Conservation (phyloP, 2,113 vertebrate genomes). For the Clinocottus analis region DNA sequence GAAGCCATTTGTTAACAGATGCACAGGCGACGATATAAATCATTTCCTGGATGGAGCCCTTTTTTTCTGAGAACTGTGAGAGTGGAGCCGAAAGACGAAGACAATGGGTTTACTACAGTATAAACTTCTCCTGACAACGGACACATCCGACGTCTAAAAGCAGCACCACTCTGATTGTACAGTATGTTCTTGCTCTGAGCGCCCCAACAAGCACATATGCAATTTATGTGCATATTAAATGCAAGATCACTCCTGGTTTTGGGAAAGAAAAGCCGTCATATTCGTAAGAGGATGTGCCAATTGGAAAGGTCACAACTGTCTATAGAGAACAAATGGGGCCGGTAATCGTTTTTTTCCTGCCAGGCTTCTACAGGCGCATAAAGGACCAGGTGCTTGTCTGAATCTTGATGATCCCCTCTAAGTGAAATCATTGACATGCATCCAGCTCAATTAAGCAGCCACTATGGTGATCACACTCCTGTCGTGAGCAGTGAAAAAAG, state of each 20-base stretch:
- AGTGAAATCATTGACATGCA: constrained; percentile 76
- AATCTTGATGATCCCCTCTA: constrained; percentile 78
- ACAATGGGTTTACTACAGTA: constrained; percentile 14
- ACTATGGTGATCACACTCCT: constrained; percentile 50
- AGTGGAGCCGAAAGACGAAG: neutral
- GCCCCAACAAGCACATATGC: constrained; percentile 35
- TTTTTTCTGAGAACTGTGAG: no score
- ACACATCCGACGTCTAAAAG: constrained; percentile 37
- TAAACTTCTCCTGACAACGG: constrained; percentile 32
- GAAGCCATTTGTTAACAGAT: neutral
- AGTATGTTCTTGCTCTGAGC: constrained; percentile 35
- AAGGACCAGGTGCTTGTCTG: constrained; percentile 78
- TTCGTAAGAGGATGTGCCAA: constrained; percentile 73
- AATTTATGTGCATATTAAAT: constrained; percentile 75
- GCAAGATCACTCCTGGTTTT: constrained; percentile 67
- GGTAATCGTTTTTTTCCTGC: constrained; percentile 79
- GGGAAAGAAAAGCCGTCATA: constrained; percentile 77
- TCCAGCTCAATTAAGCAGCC: constrained; percentile 74
- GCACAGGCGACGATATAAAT: neutral
- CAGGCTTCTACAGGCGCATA: constrained; percentile 73
- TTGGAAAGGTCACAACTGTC: constrained; percentile 82
- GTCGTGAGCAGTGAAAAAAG: constrained; percentile 32
- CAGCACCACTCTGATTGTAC: constrained; percentile 21
- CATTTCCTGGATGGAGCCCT: neutral
- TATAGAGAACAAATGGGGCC: constrained; percentile 78